phyloP scores from a whole-genome alignment of 2,797 vertebrate genomes.

The Carduelis carduelis region DNA sequence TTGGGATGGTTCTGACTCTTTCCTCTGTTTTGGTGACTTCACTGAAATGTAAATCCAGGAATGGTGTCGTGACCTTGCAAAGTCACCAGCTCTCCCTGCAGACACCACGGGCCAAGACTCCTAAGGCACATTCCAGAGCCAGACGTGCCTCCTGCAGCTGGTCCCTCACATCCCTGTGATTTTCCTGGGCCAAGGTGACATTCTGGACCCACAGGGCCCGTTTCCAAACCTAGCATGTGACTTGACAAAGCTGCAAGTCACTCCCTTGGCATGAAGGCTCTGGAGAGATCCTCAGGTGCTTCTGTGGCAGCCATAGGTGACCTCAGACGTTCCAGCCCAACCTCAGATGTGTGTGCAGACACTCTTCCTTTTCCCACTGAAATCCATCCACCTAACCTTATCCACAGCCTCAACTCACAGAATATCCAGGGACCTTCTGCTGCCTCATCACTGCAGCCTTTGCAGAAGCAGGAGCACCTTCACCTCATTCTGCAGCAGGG shows the following conservation, averaged over 20 bases:
- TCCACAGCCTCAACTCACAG: rapidly evolving
- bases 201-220: not conserved
- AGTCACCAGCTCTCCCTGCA: not conserved
- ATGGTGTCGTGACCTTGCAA: rapidly evolving
- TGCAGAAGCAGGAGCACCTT: not conserved
- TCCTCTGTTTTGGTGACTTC: not conserved
- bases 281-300: not conserved
- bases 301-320: not conserved
- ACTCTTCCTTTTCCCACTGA: rapidly evolving
- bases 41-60: not conserved
- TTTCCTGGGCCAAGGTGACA: constrained; percentile 42
- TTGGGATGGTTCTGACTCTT: rapidly evolving
- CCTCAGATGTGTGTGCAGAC: rapidly evolving
- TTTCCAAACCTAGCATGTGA: constrained; percentile 18
- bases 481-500: rapidly evolving
- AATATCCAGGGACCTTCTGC: not conserved
- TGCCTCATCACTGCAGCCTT: rapidly evolving
- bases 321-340: not conserved
- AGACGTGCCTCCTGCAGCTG: not conserved
- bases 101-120: not conserved
- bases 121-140: not conserved
- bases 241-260: constrained; percentile 39
- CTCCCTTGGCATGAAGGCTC: not conserved
- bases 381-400: rapidly evolving
- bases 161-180: not conserved